Base-by-base conservation (phyloP, 2,113 vertebrate species). In the Cephalopterus ornatus region DNA sequence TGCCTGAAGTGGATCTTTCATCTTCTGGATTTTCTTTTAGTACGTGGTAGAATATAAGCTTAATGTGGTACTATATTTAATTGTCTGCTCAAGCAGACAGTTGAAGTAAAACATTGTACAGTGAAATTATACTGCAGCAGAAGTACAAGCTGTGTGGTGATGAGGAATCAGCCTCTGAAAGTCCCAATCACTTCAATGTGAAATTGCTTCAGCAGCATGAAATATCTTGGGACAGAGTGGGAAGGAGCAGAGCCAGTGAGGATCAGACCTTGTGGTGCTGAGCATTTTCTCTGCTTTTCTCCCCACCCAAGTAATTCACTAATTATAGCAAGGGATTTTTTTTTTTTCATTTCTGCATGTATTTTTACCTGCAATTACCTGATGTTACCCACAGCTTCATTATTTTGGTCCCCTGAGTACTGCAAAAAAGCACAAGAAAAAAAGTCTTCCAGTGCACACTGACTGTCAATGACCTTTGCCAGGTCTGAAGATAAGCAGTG, bases 61-160 rank as follows among this genome's bases (percentile, higher is more conserved):
- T 93, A 93, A 95, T 71, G 39, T 55, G 46, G 24, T 76, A 42
- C 44, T 93, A 37, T 77, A 35, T 92, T 94, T 96, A 96, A 97
- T 87, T 92, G 89, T 90, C 75, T 84, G 44, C 84, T 93, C 32
- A 79, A 77, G 37, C 62, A 95, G 81, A 66, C 28, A 46, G 65
- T 28, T 47, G 41, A 94, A 73, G 21, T 56, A 85, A 89, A 95
- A 71, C 35, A 50, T 8, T 93, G 46, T n/a, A 30, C 35, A 47
- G 28, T 80, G 86, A 91, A 94, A 95, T 71, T 55, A 30, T 74
- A 72, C 33, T 89, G 50, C 85, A 90, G 33, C 30, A 75, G 17
- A 55, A 76, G 46, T 55, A 90, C 42, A 44, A 65, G 56, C n/a
- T 41, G 37, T 76, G 71, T 42, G 53, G 11, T 70, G 58, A 56